phyloP scores from a whole-genome alignment of 2,113 vertebrate genomes.

The Centropus unirufus region DNA sequence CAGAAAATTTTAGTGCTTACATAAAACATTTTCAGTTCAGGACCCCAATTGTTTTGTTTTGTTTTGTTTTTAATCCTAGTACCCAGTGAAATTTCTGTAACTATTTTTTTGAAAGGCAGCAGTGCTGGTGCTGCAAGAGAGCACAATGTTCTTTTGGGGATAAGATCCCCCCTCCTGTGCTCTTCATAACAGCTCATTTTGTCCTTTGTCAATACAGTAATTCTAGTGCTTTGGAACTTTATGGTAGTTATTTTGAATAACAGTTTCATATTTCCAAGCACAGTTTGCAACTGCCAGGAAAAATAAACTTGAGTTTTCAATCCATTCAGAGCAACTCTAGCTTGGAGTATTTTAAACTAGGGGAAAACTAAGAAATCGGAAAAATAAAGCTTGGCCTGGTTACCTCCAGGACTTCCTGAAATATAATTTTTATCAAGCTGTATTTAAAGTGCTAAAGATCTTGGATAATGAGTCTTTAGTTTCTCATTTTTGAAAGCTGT shows the following conservation, averaged over 20 bases:
- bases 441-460: not conserved
- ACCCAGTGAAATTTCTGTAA: slow-evolving; percentile 22
- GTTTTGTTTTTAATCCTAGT: slow-evolving; percentile 3
- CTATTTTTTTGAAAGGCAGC: slow-evolving; percentile 68
- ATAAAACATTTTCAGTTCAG: not conserved
- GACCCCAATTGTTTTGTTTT: not conserved
- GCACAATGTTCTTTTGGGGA: slow-evolving; percentile 74
- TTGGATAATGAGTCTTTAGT: not conserved
- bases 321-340: slow-evolving; percentile 69
- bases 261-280: slow-evolving; percentile 82
- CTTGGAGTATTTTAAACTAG: slow-evolving; percentile 45
- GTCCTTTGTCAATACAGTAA: slow-evolving; percentile 74
- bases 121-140: slow-evolving; percentile 52
- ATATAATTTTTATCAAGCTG: not conserved
- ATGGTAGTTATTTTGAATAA: slow-evolving; percentile 73
- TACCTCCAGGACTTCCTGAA: not conserved
- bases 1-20: not conserved
- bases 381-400: not conserved
- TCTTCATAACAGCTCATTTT: slow-evolving; percentile 72
- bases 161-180: slow-evolving; percentile 61
- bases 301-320: slow-evolving; percentile 78
- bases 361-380: not conserved
- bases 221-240: slow-evolving; percentile 77
- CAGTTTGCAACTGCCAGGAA: slow-evolving; percentile 79
- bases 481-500: not conserved